Evolutionary conservation across 2,888 invertebrate genomes (phyloP).

Genomic region (Dioctria rufipes): DNA sequence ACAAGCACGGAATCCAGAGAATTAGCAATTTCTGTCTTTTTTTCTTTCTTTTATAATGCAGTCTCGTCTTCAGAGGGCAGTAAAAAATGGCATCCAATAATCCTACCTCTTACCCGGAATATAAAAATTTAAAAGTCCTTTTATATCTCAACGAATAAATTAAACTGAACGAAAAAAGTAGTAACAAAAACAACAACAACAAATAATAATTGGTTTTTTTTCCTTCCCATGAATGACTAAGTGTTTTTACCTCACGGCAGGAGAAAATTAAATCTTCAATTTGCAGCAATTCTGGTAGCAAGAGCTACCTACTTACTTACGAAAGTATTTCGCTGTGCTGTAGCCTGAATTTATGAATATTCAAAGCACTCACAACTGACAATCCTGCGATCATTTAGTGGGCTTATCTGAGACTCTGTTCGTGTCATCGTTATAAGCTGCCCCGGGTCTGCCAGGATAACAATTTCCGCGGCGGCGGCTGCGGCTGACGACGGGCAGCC

Average conservation of each 20-base stretch:
- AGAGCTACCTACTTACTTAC: no score
- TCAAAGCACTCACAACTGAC: conserved; percentile 31
- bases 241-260: not conserved
- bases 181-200: no score
- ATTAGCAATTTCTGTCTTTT: no score
- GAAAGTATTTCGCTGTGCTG: no score
- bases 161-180: not conserved
- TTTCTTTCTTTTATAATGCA: no score
- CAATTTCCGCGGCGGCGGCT: conserved; percentile 7
- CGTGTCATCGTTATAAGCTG: conserved; percentile 18
- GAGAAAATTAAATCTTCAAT: conserved; percentile 35
- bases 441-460: conserved; percentile 9
- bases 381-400: conserved; percentile 17
- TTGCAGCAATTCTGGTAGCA: conserved; percentile 12
- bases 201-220: no score
- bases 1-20: no score
- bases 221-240: no score
- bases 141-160: conserved; percentile 24
- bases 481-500: no score
- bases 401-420: conserved; percentile 21
- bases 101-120: not conserved
- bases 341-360: conserved; percentile 19
- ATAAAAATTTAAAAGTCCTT: conserved; percentile 24
- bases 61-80: no score
- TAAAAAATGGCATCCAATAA: no score